Base-by-base conservation (phyloP, 2,113 vertebrate species). In the Megaptera novaeangliae region DNA sequence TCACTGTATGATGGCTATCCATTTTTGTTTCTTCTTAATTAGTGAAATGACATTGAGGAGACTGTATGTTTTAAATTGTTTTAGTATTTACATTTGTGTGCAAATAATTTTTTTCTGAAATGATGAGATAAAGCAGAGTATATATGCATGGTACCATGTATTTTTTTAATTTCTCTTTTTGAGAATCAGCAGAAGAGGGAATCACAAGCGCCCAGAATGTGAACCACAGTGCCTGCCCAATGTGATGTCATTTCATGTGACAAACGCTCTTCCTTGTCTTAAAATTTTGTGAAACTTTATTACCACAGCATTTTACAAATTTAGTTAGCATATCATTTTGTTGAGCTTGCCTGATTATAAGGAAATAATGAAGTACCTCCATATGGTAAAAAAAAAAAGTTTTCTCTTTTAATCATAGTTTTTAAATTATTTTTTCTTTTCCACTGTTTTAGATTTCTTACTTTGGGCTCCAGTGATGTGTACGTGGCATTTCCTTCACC, bases 281-380 rank as follows among this genome's bases (percentile, higher is more conserved):
- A 89, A 94, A 87, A 91, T 95, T 93, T 93, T 77, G 44, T 91
- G 86, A 96, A 87, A 94, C 96, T 95, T 66, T 89, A 96, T 95
- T 96, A 95, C 69, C 83, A 68, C 64, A 3, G 20, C 82, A 69
- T 96, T 92, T 92, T 88, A 64, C 84, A 93, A 59, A 96, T 97
- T 97, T 64, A 96, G 94, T 97, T 97, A 96, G 89, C 89, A 94
- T 97, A 71, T 88, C 80, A 96, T 88, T 97, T 96, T 96, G 75
- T 96, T 88, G 44, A n/a, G 77, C 97, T 98, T 98, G 99, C 99
- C 97, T 85, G 98, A 41, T 97, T 96, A 96, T 99, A 97, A 12
- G 94, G 92, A 91, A 98, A 97, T 92, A 99, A 96, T 64, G 96
- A 89, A 82, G 99, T 85, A 2, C 86, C n/a, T 85, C 98, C 98